Evolutionary conservation across 30 jellyfish, hydroid and myxozoan species (phyloP).

Genomic region (Sanderia malayensis): DNA sequence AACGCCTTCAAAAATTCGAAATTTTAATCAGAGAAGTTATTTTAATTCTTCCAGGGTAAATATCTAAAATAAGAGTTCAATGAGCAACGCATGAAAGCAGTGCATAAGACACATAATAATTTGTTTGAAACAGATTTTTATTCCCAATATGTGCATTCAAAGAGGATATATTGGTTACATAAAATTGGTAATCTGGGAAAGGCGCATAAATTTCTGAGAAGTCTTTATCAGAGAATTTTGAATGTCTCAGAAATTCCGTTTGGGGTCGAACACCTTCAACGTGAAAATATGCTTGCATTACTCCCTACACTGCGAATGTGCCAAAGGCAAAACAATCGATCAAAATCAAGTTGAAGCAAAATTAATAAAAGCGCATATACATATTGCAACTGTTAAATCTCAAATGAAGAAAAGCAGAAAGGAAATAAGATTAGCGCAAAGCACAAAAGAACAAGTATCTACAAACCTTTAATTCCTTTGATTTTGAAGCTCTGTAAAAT

Average conservation of each 20-base stretch:
- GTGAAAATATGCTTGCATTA: neutral
- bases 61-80: too few relatives aligned
- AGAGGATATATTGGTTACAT: too few relatives aligned
- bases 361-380: neutral
- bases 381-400: neutral
- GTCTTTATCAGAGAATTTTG: too few relatives aligned
- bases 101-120: neutral
- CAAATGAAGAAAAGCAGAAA: neutral
- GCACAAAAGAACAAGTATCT: neutral
- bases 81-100: too few relatives aligned
- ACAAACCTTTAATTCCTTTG: slow-evolving; percentile 71
- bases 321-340: neutral
- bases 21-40: too few relatives aligned
- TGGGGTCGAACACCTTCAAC: too few relatives aligned
- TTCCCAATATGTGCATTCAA: too few relatives aligned
- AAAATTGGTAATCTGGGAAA: too few relatives aligned
- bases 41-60: too few relatives aligned
- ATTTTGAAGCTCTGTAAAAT: slow-evolving; percentile 61
- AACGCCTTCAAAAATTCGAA: slow-evolving; percentile 60
- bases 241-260: too few relatives aligned
- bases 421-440: neutral
- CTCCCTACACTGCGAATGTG: neutral
- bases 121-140: too few relatives aligned
- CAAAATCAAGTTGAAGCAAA: neutral
- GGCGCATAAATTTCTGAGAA: too few relatives aligned